A percentile compares a stretch with the other conserved stretches of the same genome.
These are phyloP conservation scores for Erpobdella octoculata DNA, from an alignment of 2,888 invertebrate genomes.

Conservation along the genomic window DNA sequence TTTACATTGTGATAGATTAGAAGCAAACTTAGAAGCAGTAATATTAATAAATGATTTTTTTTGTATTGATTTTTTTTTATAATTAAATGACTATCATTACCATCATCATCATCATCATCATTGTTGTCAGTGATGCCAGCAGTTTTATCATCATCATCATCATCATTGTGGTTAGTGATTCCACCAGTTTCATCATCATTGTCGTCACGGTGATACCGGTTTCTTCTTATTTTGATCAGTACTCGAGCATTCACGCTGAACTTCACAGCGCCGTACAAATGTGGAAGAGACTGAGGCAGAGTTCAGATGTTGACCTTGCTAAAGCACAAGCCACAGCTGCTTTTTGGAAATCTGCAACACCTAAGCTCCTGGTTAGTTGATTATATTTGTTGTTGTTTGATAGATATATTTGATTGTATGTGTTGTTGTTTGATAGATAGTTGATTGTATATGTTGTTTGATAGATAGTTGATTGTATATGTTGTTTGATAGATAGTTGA, in stretches of 20 bases:
- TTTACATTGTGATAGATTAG: not conserved
- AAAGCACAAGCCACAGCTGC: constrained; percentile 65
- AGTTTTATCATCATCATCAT: too few species aligned
- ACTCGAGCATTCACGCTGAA: constrained; percentile 39
- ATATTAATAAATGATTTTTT: too few species aligned
- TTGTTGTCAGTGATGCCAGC: not conserved
- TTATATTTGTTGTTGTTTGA: not conserved
- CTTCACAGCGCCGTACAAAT: constrained; percentile 41
- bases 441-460: not conserved
- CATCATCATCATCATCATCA: not conserved
- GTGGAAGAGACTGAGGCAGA: constrained; percentile 43
- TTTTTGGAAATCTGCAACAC: constrained; percentile 63
- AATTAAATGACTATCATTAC: not conserved
- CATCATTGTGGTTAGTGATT: not conserved
- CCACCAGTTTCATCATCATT: not conserved
- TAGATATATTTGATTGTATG: not conserved
- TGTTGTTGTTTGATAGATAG: not conserved
- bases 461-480: not conserved
- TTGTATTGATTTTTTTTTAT: too few species aligned
- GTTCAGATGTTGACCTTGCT: constrained; percentile 50
- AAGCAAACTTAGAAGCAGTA: not conserved
- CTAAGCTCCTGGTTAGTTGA: constrained; percentile 34
- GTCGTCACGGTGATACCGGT: not conserved
- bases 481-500: constrained; percentile 27
- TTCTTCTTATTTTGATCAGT: constrained; percentile 37